Conservation (phyloP, 2,888 invertebrate genomes). For the Hydraecia micacea region DNA sequence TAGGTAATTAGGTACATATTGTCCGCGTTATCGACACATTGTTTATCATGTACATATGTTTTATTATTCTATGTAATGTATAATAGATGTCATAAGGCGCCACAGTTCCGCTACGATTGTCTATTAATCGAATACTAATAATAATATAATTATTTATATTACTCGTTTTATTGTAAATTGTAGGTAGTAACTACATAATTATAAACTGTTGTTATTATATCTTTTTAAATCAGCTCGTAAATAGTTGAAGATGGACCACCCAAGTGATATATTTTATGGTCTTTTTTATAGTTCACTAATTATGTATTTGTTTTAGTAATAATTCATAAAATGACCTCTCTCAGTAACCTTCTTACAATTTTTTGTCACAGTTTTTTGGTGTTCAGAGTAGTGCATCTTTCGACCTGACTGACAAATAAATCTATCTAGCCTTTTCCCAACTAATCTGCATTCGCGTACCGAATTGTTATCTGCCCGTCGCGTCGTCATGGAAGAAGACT, state of each 20-base stretch:
- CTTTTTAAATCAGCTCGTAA: constrained; percentile 6
- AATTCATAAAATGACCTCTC: not conserved
- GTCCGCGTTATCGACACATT: constrained; percentile 17
- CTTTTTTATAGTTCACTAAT: constrained; percentile 6
- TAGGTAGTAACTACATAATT: not conserved
- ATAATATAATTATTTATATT: not conserved
- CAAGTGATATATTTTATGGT: not conserved
- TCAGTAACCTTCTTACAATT: not conserved
- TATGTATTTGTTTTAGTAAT: not conserved
- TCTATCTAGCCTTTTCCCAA: not conserved
- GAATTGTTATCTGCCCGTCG: too few species aligned
- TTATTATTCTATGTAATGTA: constrained; percentile 14
- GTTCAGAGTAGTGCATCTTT: not conserved
- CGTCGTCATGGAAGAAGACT: too few species aligned
- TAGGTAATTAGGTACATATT: not conserved
- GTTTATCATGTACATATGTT: constrained; percentile 25
- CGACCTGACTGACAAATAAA: too few species aligned
- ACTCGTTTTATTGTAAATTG: not conserved
- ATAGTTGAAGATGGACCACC: not conserved
- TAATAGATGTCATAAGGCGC: constrained; percentile 34
- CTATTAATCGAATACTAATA: constrained; percentile 20
- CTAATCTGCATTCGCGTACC: too few species aligned
- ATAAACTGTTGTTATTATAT: constrained; percentile 9
- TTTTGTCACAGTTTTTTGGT: too few species aligned
- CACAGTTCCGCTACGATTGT: constrained; percentile 48